Conservation (phyloP, 2,888 invertebrate genomes). For the Trissolcus japonicus region DNA sequence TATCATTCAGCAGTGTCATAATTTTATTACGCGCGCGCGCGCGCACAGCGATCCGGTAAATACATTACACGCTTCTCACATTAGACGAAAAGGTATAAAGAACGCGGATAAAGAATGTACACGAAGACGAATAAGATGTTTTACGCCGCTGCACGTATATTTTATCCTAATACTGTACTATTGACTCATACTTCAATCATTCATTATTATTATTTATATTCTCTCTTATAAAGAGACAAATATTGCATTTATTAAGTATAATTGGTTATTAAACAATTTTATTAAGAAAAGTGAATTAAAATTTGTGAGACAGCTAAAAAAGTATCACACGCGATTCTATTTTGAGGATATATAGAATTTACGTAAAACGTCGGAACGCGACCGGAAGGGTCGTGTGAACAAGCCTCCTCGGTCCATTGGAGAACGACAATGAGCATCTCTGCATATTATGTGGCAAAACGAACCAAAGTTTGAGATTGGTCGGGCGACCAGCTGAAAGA, state of each 20-base stretch:
- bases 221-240: background rate
- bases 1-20: conserved; percentile 58
- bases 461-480: conserved; percentile 52
- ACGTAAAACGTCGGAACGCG: conserved; percentile 62
- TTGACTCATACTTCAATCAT: no score
- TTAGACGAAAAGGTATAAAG: conserved; percentile 54
- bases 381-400: conserved; percentile 57
- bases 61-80: conserved; percentile 60
- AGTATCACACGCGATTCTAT: conserved; percentile 46
- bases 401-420: conserved; percentile 56
- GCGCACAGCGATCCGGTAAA: conserved; percentile 48
- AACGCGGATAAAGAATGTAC: conserved; percentile 25
- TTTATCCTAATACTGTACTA: background rate
- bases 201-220: no score
- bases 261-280: no score
- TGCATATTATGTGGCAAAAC: conserved; percentile 56
- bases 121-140: conserved; percentile 46
- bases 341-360: conserved; percentile 54
- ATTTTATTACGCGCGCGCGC: conserved; percentile 53
- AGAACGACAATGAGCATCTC: conserved; percentile 55
- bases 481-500: conserved; percentile 19
- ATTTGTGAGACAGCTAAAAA: background rate
- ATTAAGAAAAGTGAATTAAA: no score
- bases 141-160: background rate
- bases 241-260: no score